phyloP scores from a whole-genome alignment of 2,888 invertebrate species.

The Acleris sparsana region DNA sequence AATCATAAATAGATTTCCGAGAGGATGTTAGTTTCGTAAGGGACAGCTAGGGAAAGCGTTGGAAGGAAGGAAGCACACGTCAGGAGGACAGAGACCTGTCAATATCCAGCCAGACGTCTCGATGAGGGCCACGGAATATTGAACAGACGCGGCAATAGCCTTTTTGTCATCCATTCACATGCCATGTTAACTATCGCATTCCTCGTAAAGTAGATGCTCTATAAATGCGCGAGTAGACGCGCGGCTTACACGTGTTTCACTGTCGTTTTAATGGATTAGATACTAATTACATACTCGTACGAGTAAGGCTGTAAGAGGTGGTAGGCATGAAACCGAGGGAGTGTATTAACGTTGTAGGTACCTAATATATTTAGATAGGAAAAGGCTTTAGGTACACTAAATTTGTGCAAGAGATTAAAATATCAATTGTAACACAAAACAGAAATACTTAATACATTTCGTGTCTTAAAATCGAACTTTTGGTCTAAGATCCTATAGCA shows the following conservation, averaged over 20 bases:
- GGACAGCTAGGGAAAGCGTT: slow-evolving; percentile 11
- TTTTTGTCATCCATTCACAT: slow-evolving; percentile 48
- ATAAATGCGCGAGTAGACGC: neutral
- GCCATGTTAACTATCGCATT: slow-evolving; percentile 24
- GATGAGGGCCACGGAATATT: slow-evolving; percentile 39
- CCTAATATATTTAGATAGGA: too few relatives aligned
- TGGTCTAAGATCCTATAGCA: too few relatives aligned
- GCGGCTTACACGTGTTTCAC: neutral
- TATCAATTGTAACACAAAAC: too few relatives aligned
- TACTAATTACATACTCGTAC: too few relatives aligned
- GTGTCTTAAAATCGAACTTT: too few relatives aligned
- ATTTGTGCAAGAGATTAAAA: too few relatives aligned
- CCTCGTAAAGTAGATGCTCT: slow-evolving; percentile 2
- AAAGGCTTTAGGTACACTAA: neutral
- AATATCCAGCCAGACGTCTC: slow-evolving; percentile 44
- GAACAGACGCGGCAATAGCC: slow-evolving; percentile 37
- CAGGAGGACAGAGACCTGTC: slow-evolving; percentile 44
- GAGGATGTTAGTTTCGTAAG: slow-evolving; percentile 17
- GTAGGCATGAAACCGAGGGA: too few relatives aligned
- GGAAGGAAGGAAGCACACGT: slow-evolving; percentile 39
- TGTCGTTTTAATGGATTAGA: neutral
- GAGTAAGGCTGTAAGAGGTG: too few relatives aligned
- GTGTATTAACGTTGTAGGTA: too few relatives aligned
- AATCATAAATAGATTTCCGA: neutral
- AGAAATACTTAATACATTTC: too few relatives aligned